phyloP scores from a whole-genome alignment of 2,888 invertebrate species.

The Agrochola macilenta region DNA sequence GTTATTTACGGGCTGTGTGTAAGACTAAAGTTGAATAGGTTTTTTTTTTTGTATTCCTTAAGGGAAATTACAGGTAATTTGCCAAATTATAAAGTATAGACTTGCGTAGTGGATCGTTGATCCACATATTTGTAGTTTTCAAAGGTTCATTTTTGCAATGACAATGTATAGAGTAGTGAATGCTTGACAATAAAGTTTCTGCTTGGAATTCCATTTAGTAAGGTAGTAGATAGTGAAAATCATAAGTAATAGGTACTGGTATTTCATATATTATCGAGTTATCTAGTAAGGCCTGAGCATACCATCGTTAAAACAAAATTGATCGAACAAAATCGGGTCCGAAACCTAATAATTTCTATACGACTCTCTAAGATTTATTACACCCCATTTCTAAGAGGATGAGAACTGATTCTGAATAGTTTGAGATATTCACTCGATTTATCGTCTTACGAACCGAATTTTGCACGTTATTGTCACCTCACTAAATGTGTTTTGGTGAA shows the following conservation, averaged over 20 bases:
- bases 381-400: conserved; percentile 70
- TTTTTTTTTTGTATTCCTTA: background rate
- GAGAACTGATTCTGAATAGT: conserved; percentile 83
- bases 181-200: no score
- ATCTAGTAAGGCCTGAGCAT: background rate
- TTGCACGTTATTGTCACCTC: conserved; percentile 66
- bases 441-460: conserved; percentile 74
- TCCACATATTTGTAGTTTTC: no score
- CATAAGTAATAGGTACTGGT: background rate
- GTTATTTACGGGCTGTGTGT: conserved; percentile 30
- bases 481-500: conserved; percentile 13
- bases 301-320: conserved; percentile 43
- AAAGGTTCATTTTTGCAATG: no score
- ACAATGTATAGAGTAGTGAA: no score
- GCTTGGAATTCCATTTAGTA: no score
- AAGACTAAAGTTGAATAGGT: background rate
- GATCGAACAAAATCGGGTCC: conserved; percentile 53
- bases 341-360: conserved; percentile 70
- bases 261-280: background rate
- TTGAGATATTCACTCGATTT: conserved; percentile 80
- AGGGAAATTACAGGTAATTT: no score
- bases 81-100: no score
- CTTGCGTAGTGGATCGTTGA: no score
- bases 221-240: no score
- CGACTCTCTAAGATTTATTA: conserved; percentile 74